phyloP scores from a whole-genome alignment of 2,888 invertebrate species.

The Augochlorella aurata region DNA sequence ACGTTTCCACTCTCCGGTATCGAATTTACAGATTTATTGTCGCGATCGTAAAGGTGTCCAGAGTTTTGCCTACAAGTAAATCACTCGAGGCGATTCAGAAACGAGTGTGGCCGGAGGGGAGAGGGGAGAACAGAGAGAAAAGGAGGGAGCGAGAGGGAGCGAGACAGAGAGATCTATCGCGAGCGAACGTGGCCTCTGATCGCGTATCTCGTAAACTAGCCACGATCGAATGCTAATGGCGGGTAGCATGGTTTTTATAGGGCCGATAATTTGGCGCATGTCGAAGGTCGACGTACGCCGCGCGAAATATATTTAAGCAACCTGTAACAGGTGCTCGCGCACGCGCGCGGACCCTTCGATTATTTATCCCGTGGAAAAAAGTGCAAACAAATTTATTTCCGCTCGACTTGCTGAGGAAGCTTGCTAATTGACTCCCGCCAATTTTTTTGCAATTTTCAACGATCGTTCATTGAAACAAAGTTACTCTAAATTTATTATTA shows the following conservation, averaged over 20 bases:
- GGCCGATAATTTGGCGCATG: slow-evolving; percentile 65
- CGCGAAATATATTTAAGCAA: slow-evolving; percentile 41
- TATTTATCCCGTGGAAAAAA: slow-evolving; percentile 54
- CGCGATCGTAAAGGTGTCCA: slow-evolving; percentile 32
- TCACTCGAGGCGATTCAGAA: slow-evolving; percentile 30
- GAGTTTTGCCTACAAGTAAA: slow-evolving; percentile 36
- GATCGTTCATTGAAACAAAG: too few relatives aligned
- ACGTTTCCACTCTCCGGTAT: slow-evolving; percentile 18
- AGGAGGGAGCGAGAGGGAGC: background rate
- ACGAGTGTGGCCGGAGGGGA: background rate
- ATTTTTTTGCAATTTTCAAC: too few relatives aligned
- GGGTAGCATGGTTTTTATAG: slow-evolving; percentile 65
- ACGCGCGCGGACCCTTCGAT: slow-evolving; percentile 54
- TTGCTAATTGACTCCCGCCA: background rate
- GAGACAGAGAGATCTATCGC: slow-evolving; percentile 47
- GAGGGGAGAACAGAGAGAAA: background rate
- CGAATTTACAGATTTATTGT: slow-evolving; percentile 46
- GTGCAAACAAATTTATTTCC: background rate
- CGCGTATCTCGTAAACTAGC: slow-evolving; percentile 59
- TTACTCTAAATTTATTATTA: too few relatives aligned
- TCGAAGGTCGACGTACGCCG: slow-evolving; percentile 38
- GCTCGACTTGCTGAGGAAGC: background rate
- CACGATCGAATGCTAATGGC: slow-evolving; percentile 66
- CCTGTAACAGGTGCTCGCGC: slow-evolving; percentile 49
- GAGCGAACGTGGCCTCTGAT: slow-evolving; percentile 46